These are phyloP conservation scores for Sesamia nonagrioides DNA, from an alignment of 1,140 invertebrate species.

Conservation along the genomic window DNA sequence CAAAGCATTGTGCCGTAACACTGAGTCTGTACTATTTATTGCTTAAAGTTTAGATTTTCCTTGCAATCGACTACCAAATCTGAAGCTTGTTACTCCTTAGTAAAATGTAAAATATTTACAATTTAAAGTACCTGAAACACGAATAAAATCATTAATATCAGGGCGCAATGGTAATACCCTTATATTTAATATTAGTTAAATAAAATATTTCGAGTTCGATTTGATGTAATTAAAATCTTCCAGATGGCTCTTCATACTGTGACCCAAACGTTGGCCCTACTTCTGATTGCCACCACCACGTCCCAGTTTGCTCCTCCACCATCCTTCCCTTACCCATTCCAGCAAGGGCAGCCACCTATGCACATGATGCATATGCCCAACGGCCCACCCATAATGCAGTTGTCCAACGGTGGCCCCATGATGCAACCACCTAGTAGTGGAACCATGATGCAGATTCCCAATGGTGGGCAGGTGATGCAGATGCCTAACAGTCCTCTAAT, in stretches of 20 bases:
- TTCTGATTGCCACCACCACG: background rate
- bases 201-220: background rate
- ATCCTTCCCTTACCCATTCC: slow-evolving; percentile 8
- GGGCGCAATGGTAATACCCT: background rate
- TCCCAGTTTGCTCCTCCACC: slow-evolving; percentile 48
- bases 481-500: slow-evolving; percentile 24
- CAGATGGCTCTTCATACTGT: slow-evolving; percentile 45
- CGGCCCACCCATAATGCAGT: background rate
- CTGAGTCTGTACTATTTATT: slow-evolving; percentile 28
- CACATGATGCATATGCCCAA: slow-evolving; percentile 24
- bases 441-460: slow-evolving; percentile 1
- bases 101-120: slow-evolving; percentile 10
- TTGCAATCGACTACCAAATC: slow-evolving; percentile 10
- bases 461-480: background rate
- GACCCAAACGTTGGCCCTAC: background rate
- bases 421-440: slow-evolving; percentile 15
- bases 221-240: slow-evolving; percentile 13
- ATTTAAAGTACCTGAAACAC: background rate
- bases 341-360: slow-evolving; percentile 20
- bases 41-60: background rate
- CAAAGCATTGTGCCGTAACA: slow-evolving; percentile 41
- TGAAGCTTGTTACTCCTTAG: background rate
- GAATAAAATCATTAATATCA: background rate
- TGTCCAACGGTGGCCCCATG: background rate
- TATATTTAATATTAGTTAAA: background rate